Base-by-base conservation (phyloP, 2,888 invertebrate species). In the Halictus ligatus region DNA sequence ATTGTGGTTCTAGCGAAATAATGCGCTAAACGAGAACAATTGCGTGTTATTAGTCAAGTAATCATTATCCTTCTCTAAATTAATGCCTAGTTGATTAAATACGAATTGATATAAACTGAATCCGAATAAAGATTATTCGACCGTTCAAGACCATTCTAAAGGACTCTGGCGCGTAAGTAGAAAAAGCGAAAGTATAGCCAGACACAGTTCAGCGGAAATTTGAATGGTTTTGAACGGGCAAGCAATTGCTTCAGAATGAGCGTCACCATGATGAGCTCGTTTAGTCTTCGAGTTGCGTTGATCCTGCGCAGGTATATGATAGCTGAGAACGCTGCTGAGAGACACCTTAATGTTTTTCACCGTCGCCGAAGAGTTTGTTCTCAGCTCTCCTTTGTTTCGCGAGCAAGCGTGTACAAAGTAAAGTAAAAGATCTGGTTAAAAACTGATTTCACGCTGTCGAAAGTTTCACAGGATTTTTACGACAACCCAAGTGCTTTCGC, bases 291-390 rank as follows among this genome's bases (percentile, higher is more conserved):
- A 77, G 75, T 91, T 92, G 77, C 92, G 93, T 81, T 93, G 93
- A 74, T 92, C 92, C 85, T 94, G 93, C n/a, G 90, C 89, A 15
- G 95, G 95, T 85, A 94, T 92, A 84, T 94, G 94, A 90, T 95
- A 95, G 85, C 93, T 95, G 89, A 94, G 91, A 46, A 95, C 93
- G 67, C 95, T 94, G 94, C 94, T 95, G 86, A 95, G 91, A 54
- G 94, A 94, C 64, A 95, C 93, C 92, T 94, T 94, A 89, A 93
- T 93, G 90, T 93, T 94, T 92, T 94, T 94, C 92, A 90, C 90
- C 67, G 86, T 78, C 75, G 91, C 81, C 78, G 92, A 92, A 78
- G 89, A 71, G 86, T 93, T 92, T 29, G 91, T 88, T 85, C 89
- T 90, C 85, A 90, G 85, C 73, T 93, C 92, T 89, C 89, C 93